Evolutionary conservation across 92 coral and sea anemone species (phyloP).

Genomic region (Chrysogorgia sp.): DNA sequence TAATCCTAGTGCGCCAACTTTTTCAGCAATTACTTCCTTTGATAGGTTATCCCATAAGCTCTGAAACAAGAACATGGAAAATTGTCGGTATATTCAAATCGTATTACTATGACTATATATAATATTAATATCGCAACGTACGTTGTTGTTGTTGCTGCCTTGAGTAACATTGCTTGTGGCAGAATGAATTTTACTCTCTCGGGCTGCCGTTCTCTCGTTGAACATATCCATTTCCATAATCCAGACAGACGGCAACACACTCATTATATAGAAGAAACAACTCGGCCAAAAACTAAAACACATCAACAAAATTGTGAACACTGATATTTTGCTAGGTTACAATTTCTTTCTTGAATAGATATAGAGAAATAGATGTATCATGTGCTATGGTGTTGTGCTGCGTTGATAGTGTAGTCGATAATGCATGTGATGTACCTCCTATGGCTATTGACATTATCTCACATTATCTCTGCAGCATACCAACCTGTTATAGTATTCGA

Average conservation of each 20-base stretch:
- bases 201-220: constrained; percentile 43
- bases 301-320: background rate
- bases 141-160: too few relatives aligned
- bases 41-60: constrained; percentile 62
- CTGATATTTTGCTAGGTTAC: background rate
- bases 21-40: constrained; percentile 66
- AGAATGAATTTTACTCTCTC: background rate
- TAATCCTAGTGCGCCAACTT: constrained; percentile 87
- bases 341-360: background rate
- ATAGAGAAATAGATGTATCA: too few relatives aligned
- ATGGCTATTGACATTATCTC: background rate
- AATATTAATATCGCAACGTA: background rate
- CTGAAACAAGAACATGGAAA: constrained; percentile 47
- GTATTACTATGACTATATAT: background rate
- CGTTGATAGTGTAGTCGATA: background rate
- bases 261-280: constrained; percentile 79
- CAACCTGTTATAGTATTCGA: too few relatives aligned
- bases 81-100: background rate
- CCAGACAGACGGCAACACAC: constrained; percentile 83
- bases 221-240: constrained; percentile 63
- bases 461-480: too few relatives aligned
- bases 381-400: too few relatives aligned
- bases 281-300: constrained; percentile 86
- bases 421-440: too few relatives aligned
- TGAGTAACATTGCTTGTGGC: background rate